Base-by-base conservation (phyloP, 1,140 invertebrate species). In the Drosophila paulistorum region DNA sequence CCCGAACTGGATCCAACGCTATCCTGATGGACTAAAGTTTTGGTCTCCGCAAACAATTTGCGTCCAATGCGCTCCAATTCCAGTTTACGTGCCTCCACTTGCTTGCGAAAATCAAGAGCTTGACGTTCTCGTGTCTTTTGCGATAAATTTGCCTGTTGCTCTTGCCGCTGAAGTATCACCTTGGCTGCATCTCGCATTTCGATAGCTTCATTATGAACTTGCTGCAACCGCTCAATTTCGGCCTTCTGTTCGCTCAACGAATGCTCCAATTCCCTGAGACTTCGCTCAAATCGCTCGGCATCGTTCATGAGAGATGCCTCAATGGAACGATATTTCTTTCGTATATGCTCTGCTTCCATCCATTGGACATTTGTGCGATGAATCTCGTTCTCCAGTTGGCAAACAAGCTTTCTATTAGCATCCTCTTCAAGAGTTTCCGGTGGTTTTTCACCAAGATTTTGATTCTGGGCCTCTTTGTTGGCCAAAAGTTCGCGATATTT, bases 341-440 rank as follows among this genome's bases (percentile, higher is more conserved):
- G 94, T 1, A 96, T 94, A 66, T 96, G 94, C 78, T 96, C 95
- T 1, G 96, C 96, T 92, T 97, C 96, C 91, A 96, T 95, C 93
- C 95, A 95, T 92, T 96, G 96, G 39, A 97, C 95, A 60, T 96
- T 94, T 3, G 96, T 94, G 71, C 95, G 94, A 82, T 97, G 96
- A 45, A 96, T 95, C 81, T 95, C 94, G 92, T 96, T 96, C 91
- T 96, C 96, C 68, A 97, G 91, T 68, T 94, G 94, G 3, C 94
- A 94, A 3, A 95, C 94, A 70, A 94, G 93, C 96, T 90, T 92
- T 3, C 90, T 68, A 67, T 91, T 92, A 17, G 90, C 80, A 71
- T 92, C 91, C 48, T 92, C 91, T 69, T 94, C 93, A 0, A 94
- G 92, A 1, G 94, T 91, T 74, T 93, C 93, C 0, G 93, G 93